Base-by-base conservation (phyloP, 2,888 invertebrate genomes). In the Scaptomyza parva region DNA sequence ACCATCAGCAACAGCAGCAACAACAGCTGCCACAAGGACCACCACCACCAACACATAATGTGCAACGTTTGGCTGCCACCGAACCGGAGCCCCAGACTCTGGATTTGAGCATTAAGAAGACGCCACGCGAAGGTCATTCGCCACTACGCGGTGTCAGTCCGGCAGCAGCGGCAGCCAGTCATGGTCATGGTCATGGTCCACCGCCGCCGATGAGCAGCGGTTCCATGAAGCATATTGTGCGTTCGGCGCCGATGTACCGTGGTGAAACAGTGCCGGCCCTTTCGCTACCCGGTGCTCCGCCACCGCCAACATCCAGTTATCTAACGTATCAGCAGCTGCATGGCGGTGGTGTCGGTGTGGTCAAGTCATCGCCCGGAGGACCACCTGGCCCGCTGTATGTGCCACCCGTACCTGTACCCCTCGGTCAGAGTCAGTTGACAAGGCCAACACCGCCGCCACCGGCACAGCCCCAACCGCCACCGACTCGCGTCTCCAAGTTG, bases 21-120 rank as follows among this genome's bases (percentile, higher is more conserved):
- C 51, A 80, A 18, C 78, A 59, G 4, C 67, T 44, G 6, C 2
- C 65, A 24, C 61, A 60, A 12, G 8, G 35, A 2, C 53, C 53
- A 12, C 71, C 71, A 12, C 72, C 72, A 11, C 40, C 72, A 14
- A 65, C 71, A 22, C 73, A 73, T 24, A 37, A 53, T 1, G 80
- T 84, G 33, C 76, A 82, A 48, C 45, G 85, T 75, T 92, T 93
- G 78, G 92, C 93, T 12, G 14, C 93, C n/a, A 8, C 53, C 14
- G 93, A 94, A 30, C 92, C 93, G 1, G 94, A 94, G 86, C 94
- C 94, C 2, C 93, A 93, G 67, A 96, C 95, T 0, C 92, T 96
- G 0, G 96, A 96, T 88, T 92, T 96, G 71, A 96, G 96, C 86
- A 95, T 96, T 59, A 96, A 96, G 91, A 95, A 95, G 78, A 95